These are phyloP conservation scores for Yponomeuta evonymella DNA, from an alignment of 2,888 invertebrate genomes.

Conservation along the genomic window DNA sequence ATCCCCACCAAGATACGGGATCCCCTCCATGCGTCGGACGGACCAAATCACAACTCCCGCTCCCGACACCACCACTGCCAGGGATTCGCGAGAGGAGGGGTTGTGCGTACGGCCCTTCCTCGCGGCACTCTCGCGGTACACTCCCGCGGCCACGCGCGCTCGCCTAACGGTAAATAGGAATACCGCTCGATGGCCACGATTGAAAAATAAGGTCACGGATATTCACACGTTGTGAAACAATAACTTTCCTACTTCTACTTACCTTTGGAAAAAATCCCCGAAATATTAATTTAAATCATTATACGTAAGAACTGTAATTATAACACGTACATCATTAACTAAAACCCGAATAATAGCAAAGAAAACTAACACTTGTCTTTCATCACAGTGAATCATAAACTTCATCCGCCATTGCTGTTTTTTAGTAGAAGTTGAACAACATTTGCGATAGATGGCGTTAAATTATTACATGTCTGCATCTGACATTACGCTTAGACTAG, in stretches of 20 bases:
- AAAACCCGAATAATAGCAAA: not conserved
- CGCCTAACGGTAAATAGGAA: slow-evolving; percentile 63
- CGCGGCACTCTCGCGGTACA: slow-evolving; percentile 53
- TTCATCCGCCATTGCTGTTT: slow-evolving; percentile 60
- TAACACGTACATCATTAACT: not conserved
- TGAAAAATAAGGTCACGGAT: slow-evolving; percentile 70
- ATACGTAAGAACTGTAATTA: not conserved
- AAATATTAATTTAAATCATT: not conserved
- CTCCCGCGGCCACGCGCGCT: slow-evolving; percentile 59
- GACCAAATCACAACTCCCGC: slow-evolving; percentile 68
- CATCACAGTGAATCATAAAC: slow-evolving; percentile 11
- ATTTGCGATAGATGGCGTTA: slow-evolving; percentile 55
- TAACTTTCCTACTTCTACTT: slow-evolving; percentile 29
- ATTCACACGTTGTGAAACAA: slow-evolving; percentile 32
- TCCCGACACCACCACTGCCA: slow-evolving; percentile 71
- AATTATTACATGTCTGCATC: not conserved
- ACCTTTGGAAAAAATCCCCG: slow-evolving; percentile 30
- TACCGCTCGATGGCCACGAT: slow-evolving; percentile 46
- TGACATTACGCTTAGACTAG: not conserved
- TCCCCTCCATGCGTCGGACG: slow-evolving; percentile 70
- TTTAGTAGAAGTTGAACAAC: slow-evolving; percentile 29
- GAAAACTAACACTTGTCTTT: not conserved
- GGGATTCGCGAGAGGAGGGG: slow-evolving; percentile 70
- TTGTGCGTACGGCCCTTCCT: slow-evolving; percentile 51
- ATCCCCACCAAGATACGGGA: slow-evolving; percentile 73